Conservation (phyloP, 2,797 vertebrate genomes). For the Enteromius afrohamiltoni region DNA sequence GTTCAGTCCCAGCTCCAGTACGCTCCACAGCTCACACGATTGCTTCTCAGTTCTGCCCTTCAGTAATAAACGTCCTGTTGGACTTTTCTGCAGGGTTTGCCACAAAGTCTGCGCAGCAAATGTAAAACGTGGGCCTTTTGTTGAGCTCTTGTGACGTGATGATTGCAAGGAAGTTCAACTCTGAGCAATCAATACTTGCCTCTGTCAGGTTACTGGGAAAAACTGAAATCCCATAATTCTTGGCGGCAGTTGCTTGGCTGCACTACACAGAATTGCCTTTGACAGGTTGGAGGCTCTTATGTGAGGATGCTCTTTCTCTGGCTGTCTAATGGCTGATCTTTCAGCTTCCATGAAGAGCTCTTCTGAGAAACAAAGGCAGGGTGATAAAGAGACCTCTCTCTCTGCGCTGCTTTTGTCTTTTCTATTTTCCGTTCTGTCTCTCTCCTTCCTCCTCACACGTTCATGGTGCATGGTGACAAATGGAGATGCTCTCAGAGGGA, state of each 20-base stretch:
- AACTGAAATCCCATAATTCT: conserved; percentile 10
- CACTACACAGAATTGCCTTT: conserved; percentile 28
- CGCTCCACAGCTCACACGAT: neutral
- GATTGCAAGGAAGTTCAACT: neutral
- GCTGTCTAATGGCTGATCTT: neutral
- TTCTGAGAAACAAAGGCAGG: conserved; percentile 1
- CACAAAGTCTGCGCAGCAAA: neutral
- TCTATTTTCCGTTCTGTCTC: neutral
- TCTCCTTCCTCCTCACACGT: neutral
- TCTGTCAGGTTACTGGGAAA: conserved; percentile 3
- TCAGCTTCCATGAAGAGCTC: neutral
- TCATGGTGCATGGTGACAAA: neutral
- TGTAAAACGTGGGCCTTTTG: neutral
- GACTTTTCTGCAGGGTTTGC: neutral
- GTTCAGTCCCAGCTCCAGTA: neutral
- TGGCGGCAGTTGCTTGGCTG: conserved; percentile 6
- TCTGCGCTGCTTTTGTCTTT: neutral
- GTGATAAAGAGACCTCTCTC: neutral
- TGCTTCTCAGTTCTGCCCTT: neutral
- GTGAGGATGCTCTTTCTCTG: conserved; percentile 13
- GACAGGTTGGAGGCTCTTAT: conserved; percentile 16
- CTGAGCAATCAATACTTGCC: neutral
- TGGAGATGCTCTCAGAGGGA: neutral
- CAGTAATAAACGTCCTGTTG: neutral
- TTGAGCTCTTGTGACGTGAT: neutral